These are phyloP conservation scores for Alitta virens DNA, from an alignment of 2,888 invertebrate species.

Conservation along the genomic window DNA sequence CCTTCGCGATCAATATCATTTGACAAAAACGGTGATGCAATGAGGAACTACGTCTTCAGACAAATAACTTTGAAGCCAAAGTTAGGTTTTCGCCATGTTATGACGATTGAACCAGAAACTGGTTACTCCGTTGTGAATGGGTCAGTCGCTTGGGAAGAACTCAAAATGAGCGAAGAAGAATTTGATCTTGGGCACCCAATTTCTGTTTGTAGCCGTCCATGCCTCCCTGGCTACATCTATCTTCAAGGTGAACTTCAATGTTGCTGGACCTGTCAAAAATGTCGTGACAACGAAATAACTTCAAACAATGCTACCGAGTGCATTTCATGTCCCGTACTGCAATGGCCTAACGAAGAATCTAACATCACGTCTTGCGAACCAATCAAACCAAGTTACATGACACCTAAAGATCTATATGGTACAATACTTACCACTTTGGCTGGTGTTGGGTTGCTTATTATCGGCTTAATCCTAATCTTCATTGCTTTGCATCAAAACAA, in stretches of 20 bases:
- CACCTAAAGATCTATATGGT: background rate
- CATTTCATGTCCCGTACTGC: conserved; percentile 24
- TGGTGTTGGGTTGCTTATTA: conserved; percentile 18
- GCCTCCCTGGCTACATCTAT: background rate
- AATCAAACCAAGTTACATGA: conserved; percentile 10
- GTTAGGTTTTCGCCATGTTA: too few relatives aligned
- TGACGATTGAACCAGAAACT: too few relatives aligned
- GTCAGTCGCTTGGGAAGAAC: background rate
- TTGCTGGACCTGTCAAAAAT: conserved; percentile 1
- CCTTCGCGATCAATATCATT: background rate
- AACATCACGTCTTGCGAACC: conserved; percentile 2
- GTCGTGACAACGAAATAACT: conserved; percentile 4
- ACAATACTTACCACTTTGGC: conserved; percentile 8
- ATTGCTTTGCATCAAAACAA: conserved; percentile 27
- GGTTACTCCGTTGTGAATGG: too few relatives aligned
- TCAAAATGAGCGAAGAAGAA: background rate
- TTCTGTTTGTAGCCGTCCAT: conserved; percentile 2
- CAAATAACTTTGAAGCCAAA: too few relatives aligned
- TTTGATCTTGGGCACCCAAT: background rate
- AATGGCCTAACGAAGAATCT: conserved; percentile 29
- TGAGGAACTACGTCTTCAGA: background rate
- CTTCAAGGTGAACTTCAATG: conserved; percentile 2
- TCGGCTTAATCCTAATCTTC: conserved; percentile 6
- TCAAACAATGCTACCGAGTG: conserved; percentile 25
- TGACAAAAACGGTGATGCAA: background rate